Percentiles rank a stretch among this genome's conserved stretches.
Conservation (phyloP, 2,113 vertebrate species). For the Nanorana parkeri region DNA sequence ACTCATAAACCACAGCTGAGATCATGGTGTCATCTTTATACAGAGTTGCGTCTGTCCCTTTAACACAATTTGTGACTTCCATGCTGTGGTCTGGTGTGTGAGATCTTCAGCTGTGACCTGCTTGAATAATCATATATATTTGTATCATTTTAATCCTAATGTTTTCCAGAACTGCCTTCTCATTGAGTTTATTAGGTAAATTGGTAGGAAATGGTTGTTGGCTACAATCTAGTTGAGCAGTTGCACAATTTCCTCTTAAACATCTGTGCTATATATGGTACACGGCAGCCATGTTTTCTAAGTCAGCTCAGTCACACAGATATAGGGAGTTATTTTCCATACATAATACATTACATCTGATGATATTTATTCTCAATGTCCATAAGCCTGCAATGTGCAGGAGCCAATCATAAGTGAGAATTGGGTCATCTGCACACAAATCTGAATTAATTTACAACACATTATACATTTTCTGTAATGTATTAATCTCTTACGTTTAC, state of each 20-base stretch:
- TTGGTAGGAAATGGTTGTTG: conserved; percentile 32
- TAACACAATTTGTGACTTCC: background rate
- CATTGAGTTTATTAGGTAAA: background rate
- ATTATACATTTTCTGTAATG: too few species aligned
- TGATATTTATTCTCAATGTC: too few species aligned
- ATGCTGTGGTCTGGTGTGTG: background rate
- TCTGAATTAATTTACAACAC: too few species aligned
- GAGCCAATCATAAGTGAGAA: too few species aligned
- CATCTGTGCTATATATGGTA: background rate
- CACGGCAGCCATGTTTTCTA: too few species aligned
- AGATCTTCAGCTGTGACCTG: background rate
- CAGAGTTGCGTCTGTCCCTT: background rate
- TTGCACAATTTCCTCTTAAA: conserved; percentile 25
- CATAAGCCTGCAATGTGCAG: too few species aligned
- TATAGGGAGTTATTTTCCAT: too few species aligned
- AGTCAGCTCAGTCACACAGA: too few species aligned
- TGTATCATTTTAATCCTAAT: conserved; percentile 7
- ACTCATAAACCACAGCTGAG: background rate
- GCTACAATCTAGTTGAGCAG: background rate
- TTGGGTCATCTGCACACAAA: too few species aligned
- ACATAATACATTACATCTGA: too few species aligned
- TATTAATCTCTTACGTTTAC: too few species aligned
- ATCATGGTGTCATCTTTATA: background rate
- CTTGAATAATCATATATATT: background rate
- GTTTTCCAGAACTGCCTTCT: conserved; percentile 29